These are phyloP conservation scores for Muscicapa striata DNA, from an alignment of 2,797 vertebrate species.

Conservation along the genomic window DNA sequence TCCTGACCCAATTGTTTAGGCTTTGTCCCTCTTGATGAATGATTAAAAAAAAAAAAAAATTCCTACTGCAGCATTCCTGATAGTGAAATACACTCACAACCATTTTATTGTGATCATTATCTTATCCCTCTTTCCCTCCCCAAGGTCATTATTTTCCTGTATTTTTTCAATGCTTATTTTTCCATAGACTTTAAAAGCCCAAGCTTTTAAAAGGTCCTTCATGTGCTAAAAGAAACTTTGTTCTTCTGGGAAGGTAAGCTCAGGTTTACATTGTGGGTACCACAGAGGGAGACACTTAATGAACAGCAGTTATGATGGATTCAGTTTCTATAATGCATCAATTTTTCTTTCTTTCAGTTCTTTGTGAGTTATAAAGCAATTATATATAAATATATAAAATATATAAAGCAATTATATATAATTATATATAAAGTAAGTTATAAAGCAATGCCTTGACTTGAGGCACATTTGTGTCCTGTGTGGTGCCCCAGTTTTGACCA, in stretches of 20 bases:
- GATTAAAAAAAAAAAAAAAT: neutral
- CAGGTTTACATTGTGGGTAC: neutral
- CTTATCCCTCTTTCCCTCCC: neutral
- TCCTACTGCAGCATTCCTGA: neutral
- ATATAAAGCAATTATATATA: too few relatives aligned
- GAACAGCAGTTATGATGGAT: neutral
- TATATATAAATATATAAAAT: too few relatives aligned
- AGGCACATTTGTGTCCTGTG: neutral
- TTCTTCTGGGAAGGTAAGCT: neutral
- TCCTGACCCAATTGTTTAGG: neutral
- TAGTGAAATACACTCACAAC: neutral
- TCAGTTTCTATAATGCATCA: neutral
- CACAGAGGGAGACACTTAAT: neutral
- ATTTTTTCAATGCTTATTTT: neutral
- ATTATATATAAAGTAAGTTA: neutral
- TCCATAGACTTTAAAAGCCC: neutral
- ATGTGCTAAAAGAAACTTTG: neutral
- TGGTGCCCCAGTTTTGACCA: neutral
- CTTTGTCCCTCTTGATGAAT: neutral
- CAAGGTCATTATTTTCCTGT: neutral
- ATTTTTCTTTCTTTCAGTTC: neutral
- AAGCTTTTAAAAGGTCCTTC: neutral
- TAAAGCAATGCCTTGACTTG: neutral
- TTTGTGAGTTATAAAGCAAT: neutral
- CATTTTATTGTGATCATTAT: neutral